Base-by-base conservation (phyloP, 2,888 invertebrate genomes). In the Sphaerophoria rueppellii region DNA sequence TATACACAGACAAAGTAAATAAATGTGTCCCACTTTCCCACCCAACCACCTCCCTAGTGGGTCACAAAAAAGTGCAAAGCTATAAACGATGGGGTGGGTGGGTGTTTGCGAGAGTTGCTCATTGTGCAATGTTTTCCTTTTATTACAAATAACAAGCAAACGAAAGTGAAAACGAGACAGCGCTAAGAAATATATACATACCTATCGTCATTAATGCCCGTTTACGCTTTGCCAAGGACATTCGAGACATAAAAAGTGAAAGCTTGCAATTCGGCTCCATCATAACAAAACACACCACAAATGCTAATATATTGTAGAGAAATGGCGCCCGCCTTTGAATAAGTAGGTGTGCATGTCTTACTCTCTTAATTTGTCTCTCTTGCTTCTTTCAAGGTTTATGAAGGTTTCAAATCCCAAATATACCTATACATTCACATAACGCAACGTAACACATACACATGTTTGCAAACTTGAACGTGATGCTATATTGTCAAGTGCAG, bases 161-260 rank as follows among this genome's bases (percentile, higher is more conserved):
- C 9, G 81, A 85, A 77, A 85, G 81, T 73, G 72, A 81, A 85
- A 85, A 57, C 81, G 73, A 85, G 85, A 85, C 73, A 58, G 57
- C 72, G 69, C 75, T 57, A 65, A 63, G 7, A 73, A 58, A 77
- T 67, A 24, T 24, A 24, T 24, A 24, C 24, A 24, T 24, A 24
- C 24, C 24, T 24, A 76, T 50, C 57, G 73, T 77, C 85, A 81
- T 85, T 81, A 89, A 88, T 89, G 89, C 89, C 89, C 90, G 89
- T 90, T 89, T 88, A 88, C 87, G 88, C 90, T 89, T 89, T 89
- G 90, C 91, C 91, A 91, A 91, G 91, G 91, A 91, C 91, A 91
- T 90, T 90, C 88, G 87, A 89, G 89, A 90, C 89, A 91, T 91
- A 90, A 91, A 90, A 87, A 89, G 88, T 88, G 88, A 88, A 88